A percentile compares a stretch with the other conserved stretches of the same genome.
phyloP scores from a whole-genome alignment of 2,888 invertebrate species.

The Luperina testacea region DNA sequence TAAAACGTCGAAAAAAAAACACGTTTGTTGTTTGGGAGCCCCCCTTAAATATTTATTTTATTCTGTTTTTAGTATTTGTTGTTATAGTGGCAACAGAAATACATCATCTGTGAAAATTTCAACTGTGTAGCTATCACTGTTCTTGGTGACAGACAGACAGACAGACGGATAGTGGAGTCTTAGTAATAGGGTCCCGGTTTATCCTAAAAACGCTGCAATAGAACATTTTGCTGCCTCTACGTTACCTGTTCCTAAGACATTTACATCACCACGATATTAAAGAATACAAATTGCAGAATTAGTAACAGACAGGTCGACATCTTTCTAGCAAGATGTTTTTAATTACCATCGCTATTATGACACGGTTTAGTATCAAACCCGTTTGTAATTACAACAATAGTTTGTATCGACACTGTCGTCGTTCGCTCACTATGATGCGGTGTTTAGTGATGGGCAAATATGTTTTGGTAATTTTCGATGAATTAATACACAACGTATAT shows the following conservation, averaged over 20 bases:
- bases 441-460: conserved; percentile 29
- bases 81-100: no score
- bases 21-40: no score
- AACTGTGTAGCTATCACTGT: no score
- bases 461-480: background rate
- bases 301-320: conserved; percentile 38
- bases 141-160: no score
- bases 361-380: conserved; percentile 35
- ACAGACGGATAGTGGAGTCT: no score
- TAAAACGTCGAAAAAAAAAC: no score
- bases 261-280: conserved; percentile 28
- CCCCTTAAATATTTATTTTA: no score
- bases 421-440: background rate
- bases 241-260: background rate
- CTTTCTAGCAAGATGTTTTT: conserved; percentile 43
- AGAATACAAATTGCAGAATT: conserved; percentile 48
- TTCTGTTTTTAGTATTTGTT: no score
- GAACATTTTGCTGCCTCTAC: background rate
- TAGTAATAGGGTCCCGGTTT: no score
- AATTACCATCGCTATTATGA: conserved; percentile 44
- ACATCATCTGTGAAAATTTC: no score
- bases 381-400: conserved; percentile 53
- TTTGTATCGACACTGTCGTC: conserved; percentile 27
- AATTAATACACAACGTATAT: background rate
- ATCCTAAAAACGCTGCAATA: background rate